Conservation (phyloP, 2,888 invertebrate genomes). For the Lycophotia porphyrea region DNA sequence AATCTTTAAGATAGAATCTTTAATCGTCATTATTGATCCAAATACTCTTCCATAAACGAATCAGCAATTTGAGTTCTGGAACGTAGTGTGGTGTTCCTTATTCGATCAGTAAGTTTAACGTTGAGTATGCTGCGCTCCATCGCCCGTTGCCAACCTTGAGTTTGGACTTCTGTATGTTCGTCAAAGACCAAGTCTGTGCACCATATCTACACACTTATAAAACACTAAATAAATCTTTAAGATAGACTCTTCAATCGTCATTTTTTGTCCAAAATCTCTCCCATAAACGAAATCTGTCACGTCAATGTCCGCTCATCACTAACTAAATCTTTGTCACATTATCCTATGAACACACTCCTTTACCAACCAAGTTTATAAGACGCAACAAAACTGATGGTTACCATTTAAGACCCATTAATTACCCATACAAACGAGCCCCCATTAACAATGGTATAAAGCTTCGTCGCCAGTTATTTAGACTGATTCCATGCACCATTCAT, state of each 20-base stretch:
- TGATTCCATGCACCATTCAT: slow-evolving; percentile 64
- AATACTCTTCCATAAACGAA: neutral
- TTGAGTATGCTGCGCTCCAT: too few species aligned
- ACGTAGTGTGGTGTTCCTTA: too few species aligned
- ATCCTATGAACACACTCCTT: slow-evolving; percentile 51
- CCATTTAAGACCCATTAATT: slow-evolving; percentile 74
- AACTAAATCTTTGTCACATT: neutral
- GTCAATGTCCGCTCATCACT: neutral
- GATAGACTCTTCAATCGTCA: neutral
- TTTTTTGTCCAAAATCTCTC: neutral
- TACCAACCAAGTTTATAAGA: slow-evolving; percentile 62
- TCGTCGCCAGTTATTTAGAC: slow-evolving; percentile 66
- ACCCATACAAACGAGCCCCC: slow-evolving; percentile 72
- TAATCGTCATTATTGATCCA: neutral
- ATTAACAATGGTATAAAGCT: slow-evolving; percentile 73
- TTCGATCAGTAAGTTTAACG: too few species aligned
- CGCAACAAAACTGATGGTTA: slow-evolving; percentile 69
- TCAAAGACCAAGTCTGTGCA: too few species aligned
- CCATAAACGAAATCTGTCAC: neutral
- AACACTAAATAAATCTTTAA: too few species aligned
- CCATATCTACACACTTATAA: too few species aligned
- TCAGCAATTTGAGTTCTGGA: too few species aligned
- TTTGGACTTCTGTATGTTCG: too few species aligned
- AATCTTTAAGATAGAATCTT: neutral
- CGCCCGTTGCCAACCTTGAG: too few species aligned